A percentile compares a stretch with the other conserved stretches of the same genome.
Conservation (phyloP, 2,797 vertebrate species). For the Prionace glauca region DNA sequence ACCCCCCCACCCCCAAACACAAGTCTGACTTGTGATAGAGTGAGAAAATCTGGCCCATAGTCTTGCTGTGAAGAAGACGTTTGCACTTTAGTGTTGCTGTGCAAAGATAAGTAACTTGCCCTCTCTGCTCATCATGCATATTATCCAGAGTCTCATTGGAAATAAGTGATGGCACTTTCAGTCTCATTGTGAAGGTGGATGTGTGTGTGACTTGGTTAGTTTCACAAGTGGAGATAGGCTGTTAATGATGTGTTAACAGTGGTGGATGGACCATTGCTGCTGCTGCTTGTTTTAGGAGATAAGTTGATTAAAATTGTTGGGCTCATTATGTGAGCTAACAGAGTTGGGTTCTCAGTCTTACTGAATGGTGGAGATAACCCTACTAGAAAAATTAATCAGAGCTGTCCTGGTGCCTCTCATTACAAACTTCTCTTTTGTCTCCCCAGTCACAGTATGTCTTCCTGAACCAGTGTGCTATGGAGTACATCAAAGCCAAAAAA, state of each 20-base stretch:
- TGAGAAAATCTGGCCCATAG: not conserved
- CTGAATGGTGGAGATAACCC: not conserved
- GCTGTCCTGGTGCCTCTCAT: not conserved
- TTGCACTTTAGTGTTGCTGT: not conserved
- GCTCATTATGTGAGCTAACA: not conserved
- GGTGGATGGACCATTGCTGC: not conserved
- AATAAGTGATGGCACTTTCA: not conserved
- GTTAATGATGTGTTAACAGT: not conserved
- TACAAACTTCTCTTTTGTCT: slow-evolving; percentile 40
- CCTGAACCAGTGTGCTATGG: slow-evolving; percentile 86
- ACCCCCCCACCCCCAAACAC: too few relatives aligned
- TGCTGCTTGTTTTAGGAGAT: not conserved
- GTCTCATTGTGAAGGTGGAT: not conserved
- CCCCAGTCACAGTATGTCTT: slow-evolving; percentile 88
- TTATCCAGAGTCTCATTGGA: not conserved
- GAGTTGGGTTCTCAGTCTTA: not conserved
- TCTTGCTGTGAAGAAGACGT: not conserved
- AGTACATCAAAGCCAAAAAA: slow-evolving; percentile 71
- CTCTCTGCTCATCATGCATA: not conserved
- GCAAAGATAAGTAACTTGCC: not conserved
- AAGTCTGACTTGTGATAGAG: not conserved
- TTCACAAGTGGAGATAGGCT: not conserved
- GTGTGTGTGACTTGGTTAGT: not conserved
- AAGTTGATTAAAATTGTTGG: not conserved
- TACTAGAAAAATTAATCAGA: not conserved